Conservation (phyloP, 1,140 invertebrate genomes). For the Apis florea region DNA sequence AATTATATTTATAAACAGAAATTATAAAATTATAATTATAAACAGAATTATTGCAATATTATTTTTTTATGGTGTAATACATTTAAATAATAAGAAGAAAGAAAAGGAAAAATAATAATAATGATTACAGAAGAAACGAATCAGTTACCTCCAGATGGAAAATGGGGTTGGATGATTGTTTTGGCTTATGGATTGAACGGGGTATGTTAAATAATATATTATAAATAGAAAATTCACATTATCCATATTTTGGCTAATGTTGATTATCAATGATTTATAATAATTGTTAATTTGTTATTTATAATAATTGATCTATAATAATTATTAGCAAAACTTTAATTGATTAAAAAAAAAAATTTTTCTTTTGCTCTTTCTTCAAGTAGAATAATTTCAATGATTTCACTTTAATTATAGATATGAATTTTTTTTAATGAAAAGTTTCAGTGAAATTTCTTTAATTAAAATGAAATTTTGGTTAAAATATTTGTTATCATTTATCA, state of each 20-base stretch:
- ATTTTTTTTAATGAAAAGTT: neutral
- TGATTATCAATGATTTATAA: too few species aligned
- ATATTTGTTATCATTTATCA: neutral
- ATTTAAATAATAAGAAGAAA: neutral
- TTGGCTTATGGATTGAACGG: conserved; percentile 82
- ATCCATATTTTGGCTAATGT: too few species aligned
- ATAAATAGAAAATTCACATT: neutral
- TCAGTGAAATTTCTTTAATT: neutral
- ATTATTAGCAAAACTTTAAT: neutral
- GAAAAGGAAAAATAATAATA: neutral
- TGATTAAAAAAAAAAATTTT: too few species aligned
- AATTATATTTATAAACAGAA: too few species aligned
- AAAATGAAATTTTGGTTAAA: neutral
- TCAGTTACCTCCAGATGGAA: conserved; percentile 81
- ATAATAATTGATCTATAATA: neutral
- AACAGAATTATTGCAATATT: neutral
- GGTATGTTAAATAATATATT: conserved; percentile 81
- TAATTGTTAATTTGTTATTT: too few species aligned
- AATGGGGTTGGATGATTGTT: conserved; percentile 84
- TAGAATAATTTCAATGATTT: neutral
- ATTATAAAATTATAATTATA: too few species aligned
- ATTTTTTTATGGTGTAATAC: neutral
- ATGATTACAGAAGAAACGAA: neutral
- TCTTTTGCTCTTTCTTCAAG: neutral
- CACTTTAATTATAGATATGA: neutral